Evolutionary conservation across 30 jellyfish, hydroid and myxozoan species (phyloP), one percentile per base, ranked within the genome.

Genomic region (Cassiopea andromeda): DNA sequence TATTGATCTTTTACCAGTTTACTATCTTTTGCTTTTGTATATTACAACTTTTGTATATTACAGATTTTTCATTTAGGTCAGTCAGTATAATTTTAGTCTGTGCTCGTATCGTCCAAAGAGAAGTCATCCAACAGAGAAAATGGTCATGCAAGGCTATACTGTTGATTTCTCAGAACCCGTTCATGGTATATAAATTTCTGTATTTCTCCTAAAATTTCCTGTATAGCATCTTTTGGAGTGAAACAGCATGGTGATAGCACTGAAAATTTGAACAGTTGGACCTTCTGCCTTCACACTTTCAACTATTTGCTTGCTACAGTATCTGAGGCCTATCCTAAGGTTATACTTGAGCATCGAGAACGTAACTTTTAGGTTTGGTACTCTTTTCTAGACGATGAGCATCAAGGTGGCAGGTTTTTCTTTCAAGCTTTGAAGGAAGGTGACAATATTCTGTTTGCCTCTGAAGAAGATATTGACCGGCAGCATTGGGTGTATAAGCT

Each of bases 401-500:
- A 69, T 60, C 95, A 91, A 72, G 98, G 97, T 18, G 99, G 98
- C 15, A 84, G 98, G 38, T 91, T 85, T 76, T 95, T 95, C 92
- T 95, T 95, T 84, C 85, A 93, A 69, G 97, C 97, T 7, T 97
- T 85, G 68, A 95, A 90, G 84, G 99, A 91, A 57, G 99, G 99
- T 27, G 99, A 95, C 78, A 81, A 66, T 60, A 96, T 95, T 43
- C 43, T 73, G 44, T 91, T 95, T 71, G 98, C 99, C 1, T 96
- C 99, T 5, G 97, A 92, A 16, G 97, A 88, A 77, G 97, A 95
- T 69, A 79, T 69, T n/a, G 99, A 95, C 54, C 92, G 98, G 6
- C 93, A 90, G 75, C 89, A 89, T 49, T 95, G 99, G 99, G 95
- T 95, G 17, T 75, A 95, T 70, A 90, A 91, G 49, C 58, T 95